phyloP scores from a whole-genome alignment of 2,888 invertebrate species.

The Hofmannophila pseudospretella region DNA sequence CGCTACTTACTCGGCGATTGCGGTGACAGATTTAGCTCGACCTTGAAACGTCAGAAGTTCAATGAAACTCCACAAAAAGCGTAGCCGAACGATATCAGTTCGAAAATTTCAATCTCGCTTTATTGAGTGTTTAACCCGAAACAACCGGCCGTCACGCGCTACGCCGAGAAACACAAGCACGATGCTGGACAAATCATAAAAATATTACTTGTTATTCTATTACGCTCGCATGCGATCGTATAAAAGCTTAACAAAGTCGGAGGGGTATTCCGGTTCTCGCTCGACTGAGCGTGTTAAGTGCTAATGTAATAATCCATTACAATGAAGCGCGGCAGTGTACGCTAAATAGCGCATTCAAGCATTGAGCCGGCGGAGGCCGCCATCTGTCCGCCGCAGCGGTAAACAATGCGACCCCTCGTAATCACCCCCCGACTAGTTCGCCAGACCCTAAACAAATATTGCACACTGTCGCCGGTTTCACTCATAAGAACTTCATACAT shows the following conservation, averaged over 20 bases:
- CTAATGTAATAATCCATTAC: constrained; percentile 78
- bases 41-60: constrained; percentile 28
- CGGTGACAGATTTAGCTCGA: constrained; percentile 13
- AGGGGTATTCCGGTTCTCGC: constrained; percentile 63
- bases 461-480: constrained; percentile 38
- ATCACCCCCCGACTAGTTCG: constrained; percentile 62
- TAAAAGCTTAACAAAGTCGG: constrained; percentile 54
- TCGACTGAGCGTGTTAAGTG: constrained; percentile 74
- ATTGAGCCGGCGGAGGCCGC: constrained; percentile 47
- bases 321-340: constrained; percentile 71
- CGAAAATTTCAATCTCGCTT: constrained; percentile 34
- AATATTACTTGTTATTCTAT: constrained; percentile 56
- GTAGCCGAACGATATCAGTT: constrained; percentile 18
- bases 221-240: constrained; percentile 43
- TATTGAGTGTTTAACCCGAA: constrained; percentile 42
- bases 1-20: not conserved
- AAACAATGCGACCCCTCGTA: constrained; percentile 65
- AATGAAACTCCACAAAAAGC: constrained; percentile 24
- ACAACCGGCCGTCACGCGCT: constrained; percentile 34
- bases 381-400: constrained; percentile 68
- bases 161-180: constrained; percentile 34
- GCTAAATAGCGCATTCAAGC: constrained; percentile 75
- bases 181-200: constrained; percentile 34
- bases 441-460: constrained; percentile 70
- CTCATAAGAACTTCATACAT: constrained; percentile 14